Evolutionary conservation across 2,113 vertebrate species (phyloP), one percentile per base, ranked within the genome.

Genomic region (Jacana jacana): DNA sequence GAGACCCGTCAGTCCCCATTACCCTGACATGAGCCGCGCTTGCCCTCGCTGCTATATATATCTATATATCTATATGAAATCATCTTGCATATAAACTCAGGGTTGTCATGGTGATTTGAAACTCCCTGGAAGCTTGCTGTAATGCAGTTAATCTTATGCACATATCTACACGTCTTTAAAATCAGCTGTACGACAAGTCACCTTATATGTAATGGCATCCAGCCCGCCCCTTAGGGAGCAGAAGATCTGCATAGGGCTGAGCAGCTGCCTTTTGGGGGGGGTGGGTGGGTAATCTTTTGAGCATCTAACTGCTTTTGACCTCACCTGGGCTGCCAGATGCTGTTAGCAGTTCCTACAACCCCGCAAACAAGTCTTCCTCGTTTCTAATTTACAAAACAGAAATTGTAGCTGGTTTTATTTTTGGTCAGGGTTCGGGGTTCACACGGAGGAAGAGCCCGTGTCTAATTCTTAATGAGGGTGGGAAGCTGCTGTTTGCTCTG

Each of bases 71-170:
- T 27, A 27, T 73, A 37, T 44, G 65, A 28, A 83, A 91, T 58
- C 44, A 64, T 93, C 80, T 68, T 84, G 92, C 65, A 37, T 86
- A n/a, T 78, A 93, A 87, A 64, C 27, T 6, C 77, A 23, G 35
- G 24, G 88, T 92, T 96, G 96, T 89, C 93, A 96, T 93, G 93
- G 89, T 87, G 95, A 94, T 80, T 71, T 87, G 52, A 91, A 96
- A 63, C 90, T 91, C 63, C 40, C 58, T n/a, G 78, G 73, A 94
- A 91, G 77, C 89, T 64, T 35, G 71, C 91, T 85, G 39, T 86
- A 94, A 91, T 93, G 94, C 93, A 77, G 86, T 78, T 85, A 52
- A 91, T 95, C 90, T 88, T 42, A 75, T 61, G 65, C 80, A 91
- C 77, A 89, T 88, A 86, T 69, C 84, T 80, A 17, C 65, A 30